Base-by-base conservation (phyloP, 2,797 vertebrate species). In the Astyanax mexicanus region DNA sequence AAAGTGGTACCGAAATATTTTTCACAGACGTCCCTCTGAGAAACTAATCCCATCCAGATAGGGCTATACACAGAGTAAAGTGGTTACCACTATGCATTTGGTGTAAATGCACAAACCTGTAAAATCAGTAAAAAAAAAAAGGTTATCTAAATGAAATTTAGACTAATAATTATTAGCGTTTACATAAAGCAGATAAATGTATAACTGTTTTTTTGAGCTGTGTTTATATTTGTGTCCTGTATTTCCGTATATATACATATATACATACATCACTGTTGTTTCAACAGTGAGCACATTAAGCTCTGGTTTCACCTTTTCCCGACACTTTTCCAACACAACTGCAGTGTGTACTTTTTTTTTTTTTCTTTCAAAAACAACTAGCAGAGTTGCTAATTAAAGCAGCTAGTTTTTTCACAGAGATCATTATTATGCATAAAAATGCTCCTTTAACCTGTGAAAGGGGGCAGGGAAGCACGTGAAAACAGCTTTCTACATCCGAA, bases 381-480 rank as follows among this genome's bases (percentile, higher is more conserved):
- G 65, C 78, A 17, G 21, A 37, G 55, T 74, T 81, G 66, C 71
- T 78, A 81, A 81, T 78, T 81, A 78, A 81, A 74, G 57, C 71
- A 70, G 52, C 55, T 54, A 21, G 52, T 78, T 81, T 32, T 74
- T 64, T n/a, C n/a, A 52, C 32, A 19, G 71, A 35, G 78, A 67
- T 76, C 58, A 66, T 74, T 44, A 70, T 80, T 77, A 75, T 81
- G 80, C 75, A 67, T 78, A 81, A 74, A 77, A 78, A 74, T 68
- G 75, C 65, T 78, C 71, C 66, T 78, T 78, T 81, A 78, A 81
- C 80, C 75, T 55, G 67, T 70, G 60, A 69, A 58, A 51, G 66
- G 47, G 71, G 69, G 35, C 71, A 78, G 40, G 52, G 67, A 38
- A 71, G 61, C 23, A 61, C 42, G 21, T 3, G 29, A 42, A 70